phyloP scores from a whole-genome alignment of 2,797 vertebrate species.

The Sphaeramia orbicularis region DNA sequence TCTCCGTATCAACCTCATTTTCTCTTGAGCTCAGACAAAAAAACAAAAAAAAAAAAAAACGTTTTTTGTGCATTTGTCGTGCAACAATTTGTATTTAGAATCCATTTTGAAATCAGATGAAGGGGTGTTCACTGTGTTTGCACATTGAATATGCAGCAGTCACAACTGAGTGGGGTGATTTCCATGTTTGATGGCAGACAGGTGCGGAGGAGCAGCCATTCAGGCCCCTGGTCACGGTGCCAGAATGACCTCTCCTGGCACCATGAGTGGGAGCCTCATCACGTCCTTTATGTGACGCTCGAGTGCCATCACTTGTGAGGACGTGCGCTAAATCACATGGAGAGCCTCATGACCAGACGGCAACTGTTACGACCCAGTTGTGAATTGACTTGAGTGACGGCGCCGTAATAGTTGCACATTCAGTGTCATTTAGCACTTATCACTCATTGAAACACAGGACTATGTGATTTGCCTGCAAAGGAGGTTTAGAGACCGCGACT shows the following conservation, averaged over 20 bases:
- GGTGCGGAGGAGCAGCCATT: slow-evolving; percentile 47
- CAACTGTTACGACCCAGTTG: slow-evolving; percentile 6
- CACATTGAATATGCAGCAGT: slow-evolving; percentile 61
- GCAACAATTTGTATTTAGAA: slow-evolving; percentile 59
- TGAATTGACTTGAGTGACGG: slow-evolving; percentile 27
- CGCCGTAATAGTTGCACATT: slow-evolving; percentile 24
- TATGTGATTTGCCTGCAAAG: slow-evolving; percentile 13
- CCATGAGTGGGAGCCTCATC: slow-evolving; percentile 36
- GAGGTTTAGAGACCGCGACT: neutral
- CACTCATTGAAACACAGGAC: slow-evolving; percentile 14
- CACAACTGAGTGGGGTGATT: slow-evolving; percentile 54
- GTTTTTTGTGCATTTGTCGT: slow-evolving; percentile 50
- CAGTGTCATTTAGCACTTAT: slow-evolving; percentile 28
- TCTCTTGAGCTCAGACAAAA: slow-evolving; percentile 34
- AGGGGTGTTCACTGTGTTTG: slow-evolving; percentile 17
- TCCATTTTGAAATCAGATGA: slow-evolving; percentile 42
- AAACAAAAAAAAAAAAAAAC: slow-evolving; percentile 25
- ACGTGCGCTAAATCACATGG: slow-evolving; percentile 27
- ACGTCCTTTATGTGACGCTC: slow-evolving; percentile 36
- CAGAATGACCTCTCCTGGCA: slow-evolving; percentile 60
- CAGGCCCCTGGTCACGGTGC: slow-evolving; percentile 24
- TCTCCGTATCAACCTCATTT: slow-evolving; percentile 61
- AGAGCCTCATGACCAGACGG: slow-evolving; percentile 33
- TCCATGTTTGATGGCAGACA: slow-evolving; percentile 65
- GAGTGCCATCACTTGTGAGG: slow-evolving; percentile 50